These are phyloP conservation scores for Apeira syringaria DNA, from an alignment of 2,888 invertebrate species.

Conservation along the genomic window DNA sequence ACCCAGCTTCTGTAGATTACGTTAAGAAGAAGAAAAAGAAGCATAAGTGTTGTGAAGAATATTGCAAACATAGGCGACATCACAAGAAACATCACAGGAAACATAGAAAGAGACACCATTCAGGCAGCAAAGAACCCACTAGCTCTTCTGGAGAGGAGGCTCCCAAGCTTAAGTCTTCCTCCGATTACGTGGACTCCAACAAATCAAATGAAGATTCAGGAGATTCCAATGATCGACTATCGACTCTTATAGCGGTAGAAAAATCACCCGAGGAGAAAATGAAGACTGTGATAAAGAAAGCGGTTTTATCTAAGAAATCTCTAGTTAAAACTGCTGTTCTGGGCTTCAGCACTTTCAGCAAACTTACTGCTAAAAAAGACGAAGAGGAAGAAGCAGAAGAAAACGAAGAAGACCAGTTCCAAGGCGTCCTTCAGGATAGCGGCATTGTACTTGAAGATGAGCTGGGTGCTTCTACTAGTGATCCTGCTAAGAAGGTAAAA, in stretches of 20 bases:
- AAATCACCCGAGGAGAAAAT: constrained; percentile 70
- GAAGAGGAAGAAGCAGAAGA: constrained; percentile 58
- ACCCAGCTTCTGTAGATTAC: constrained; percentile 62
- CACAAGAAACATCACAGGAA: constrained; percentile 92
- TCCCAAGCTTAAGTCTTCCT: constrained; percentile 61
- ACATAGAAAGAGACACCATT: constrained; percentile 89
- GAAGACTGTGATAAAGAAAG: constrained; percentile 73
- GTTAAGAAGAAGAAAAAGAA: constrained; percentile 87
- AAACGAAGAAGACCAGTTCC: constrained; percentile 52
- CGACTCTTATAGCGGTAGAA: constrained; percentile 65
- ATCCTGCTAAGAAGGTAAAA: constrained; percentile 66
- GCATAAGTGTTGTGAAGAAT: constrained; percentile 87
- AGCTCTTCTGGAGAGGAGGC: constrained; percentile 81
- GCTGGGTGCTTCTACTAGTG: constrained; percentile 50
- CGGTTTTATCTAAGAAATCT: constrained; percentile 63
- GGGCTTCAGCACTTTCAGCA: constrained; percentile 67
- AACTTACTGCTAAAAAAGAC: constrained; percentile 53
- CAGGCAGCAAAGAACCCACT: constrained; percentile 72
- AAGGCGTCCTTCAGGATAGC: constrained; percentile 72
- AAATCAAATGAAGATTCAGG: constrained; percentile 76
- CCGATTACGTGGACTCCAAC: constrained; percentile 69
- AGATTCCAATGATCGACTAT: constrained; percentile 63
- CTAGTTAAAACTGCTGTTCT: constrained; percentile 67
- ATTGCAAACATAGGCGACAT: constrained; percentile 88
- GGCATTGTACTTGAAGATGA: constrained; percentile 69